Evolutionary conservation across 2,113 vertebrate species (phyloP).

Genomic region (Xiphophorus hellerii): DNA sequence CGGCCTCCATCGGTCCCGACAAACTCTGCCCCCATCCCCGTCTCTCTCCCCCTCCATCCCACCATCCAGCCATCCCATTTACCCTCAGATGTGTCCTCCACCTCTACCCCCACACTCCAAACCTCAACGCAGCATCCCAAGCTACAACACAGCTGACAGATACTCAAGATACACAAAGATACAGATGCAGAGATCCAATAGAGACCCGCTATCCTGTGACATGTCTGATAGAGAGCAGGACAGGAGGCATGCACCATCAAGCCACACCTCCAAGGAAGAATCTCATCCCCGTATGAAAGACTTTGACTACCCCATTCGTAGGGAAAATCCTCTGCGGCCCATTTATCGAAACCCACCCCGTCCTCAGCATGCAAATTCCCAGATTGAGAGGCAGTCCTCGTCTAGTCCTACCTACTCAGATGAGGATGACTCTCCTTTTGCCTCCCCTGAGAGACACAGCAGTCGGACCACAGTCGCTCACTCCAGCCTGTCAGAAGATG

Average conservation of each 20-base stretch:
- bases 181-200: slow-evolving; percentile 61
- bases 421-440: slow-evolving; percentile 81
- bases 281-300: slow-evolving; percentile 58
- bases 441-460: slow-evolving; percentile 72
- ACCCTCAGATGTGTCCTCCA: slow-evolving; percentile 77
- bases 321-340: slow-evolving; percentile 72
- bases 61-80: slow-evolving; percentile 77
- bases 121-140: slow-evolving; percentile 61
- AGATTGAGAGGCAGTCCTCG: slow-evolving; percentile 75
- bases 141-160: slow-evolving; percentile 64
- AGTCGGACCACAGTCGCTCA: slow-evolving; percentile 64
- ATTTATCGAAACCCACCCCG: slow-evolving; percentile 76
- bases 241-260: slow-evolving; percentile 55
- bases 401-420: slow-evolving; percentile 81
- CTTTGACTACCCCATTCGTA: slow-evolving; percentile 72
- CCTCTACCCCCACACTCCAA: slow-evolving; percentile 81
- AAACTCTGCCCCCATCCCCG: slow-evolving; percentile 81
- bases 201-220: slow-evolving; percentile 80
- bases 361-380: slow-evolving; percentile 61
- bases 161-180: slow-evolving; percentile 68
- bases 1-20: slow-evolving; percentile 77
- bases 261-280: slow-evolving; percentile 66
- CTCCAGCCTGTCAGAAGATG: slow-evolving; percentile 75
- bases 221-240: slow-evolving; percentile 55
- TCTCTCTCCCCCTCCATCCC: slow-evolving; percentile 83